A percentile compares a stretch with the other conserved stretches of the same genome.
Conservation (phyloP, 2,888 invertebrate genomes). For the Drosophila subsilvestris region DNA sequence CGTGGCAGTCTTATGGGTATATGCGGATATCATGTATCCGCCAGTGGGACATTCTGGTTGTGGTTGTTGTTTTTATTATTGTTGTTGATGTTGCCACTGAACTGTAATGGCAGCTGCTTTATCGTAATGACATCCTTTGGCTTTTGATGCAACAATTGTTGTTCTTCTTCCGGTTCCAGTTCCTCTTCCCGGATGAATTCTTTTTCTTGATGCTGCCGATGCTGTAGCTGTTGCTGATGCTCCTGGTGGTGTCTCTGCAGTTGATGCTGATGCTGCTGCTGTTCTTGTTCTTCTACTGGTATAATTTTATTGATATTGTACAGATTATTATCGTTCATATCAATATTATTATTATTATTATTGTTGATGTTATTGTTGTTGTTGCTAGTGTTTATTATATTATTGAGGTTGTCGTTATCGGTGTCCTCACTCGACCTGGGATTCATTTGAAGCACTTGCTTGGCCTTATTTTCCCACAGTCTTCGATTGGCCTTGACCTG, state of each 20-base stretch:
- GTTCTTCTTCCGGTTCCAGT: slow-evolving; percentile 46
- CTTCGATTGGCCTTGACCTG: slow-evolving; percentile 84
- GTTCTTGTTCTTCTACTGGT: slow-evolving; percentile 50
- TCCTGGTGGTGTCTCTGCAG: slow-evolving; percentile 33
- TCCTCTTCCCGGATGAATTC: slow-evolving; percentile 44
- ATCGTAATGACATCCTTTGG: slow-evolving; percentile 80
- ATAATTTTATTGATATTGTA: slow-evolving; percentile 61
- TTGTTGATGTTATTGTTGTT: slow-evolving; percentile 43
- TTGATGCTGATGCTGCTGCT: slow-evolving; percentile 35
- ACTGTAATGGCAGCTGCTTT: slow-evolving; percentile 70
- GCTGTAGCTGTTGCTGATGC: slow-evolving; percentile 36
- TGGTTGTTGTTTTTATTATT: slow-evolving; percentile 36
- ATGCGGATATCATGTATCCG: slow-evolving; percentile 74
- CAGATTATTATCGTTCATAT: slow-evolving; percentile 44
- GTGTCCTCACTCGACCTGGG: slow-evolving; percentile 76
- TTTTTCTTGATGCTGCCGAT: slow-evolving; percentile 36
- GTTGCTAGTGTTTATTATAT: slow-evolving; percentile 46
- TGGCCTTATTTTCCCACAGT: slow-evolving; percentile 84
- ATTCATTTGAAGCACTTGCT: slow-evolving; percentile 82
- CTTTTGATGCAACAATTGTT: slow-evolving; percentile 60
- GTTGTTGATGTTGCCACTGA: slow-evolving; percentile 37
- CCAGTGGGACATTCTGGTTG: slow-evolving; percentile 51
- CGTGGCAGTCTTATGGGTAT: slow-evolving; percentile 71
- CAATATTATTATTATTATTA: slow-evolving; percentile 38
- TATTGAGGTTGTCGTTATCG: slow-evolving; percentile 40